Percentiles rank a stretch among this genome's conserved stretches.
These are phyloP conservation scores for Sciurus carolinensis DNA, from an alignment of 2,797 vertebrate genomes.

Conservation along the genomic window DNA sequence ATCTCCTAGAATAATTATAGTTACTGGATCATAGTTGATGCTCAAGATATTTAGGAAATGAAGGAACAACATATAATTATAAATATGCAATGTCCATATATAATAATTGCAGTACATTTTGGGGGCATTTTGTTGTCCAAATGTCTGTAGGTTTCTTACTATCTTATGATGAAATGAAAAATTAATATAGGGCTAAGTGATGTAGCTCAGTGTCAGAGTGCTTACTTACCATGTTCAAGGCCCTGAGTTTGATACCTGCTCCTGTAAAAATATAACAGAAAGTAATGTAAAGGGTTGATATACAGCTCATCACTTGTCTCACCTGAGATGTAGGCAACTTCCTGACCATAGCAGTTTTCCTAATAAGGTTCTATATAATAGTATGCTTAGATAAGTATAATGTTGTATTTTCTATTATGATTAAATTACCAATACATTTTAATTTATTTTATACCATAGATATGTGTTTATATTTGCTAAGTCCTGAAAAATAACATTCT, in stretches of 20 bases:
- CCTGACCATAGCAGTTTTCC: background rate
- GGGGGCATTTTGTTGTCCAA: background rate
- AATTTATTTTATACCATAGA: background rate
- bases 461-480: slow-evolving; percentile 15
- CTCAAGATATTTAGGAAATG: background rate
- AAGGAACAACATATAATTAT: background rate
- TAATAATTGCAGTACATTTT: background rate
- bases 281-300: background rate
- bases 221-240: background rate
- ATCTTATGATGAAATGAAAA: background rate
- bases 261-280: background rate
- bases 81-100: background rate
- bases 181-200: background rate
- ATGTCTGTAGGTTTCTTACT: background rate
- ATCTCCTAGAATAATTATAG: background rate
- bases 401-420: slow-evolving; percentile 16
- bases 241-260: background rate
- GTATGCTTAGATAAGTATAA: background rate
- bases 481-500: background rate
- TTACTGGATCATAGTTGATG: background rate
- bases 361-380: background rate
- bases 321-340: background rate
- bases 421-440: background rate
- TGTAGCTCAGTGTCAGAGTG: background rate
- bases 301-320: background rate